Percentiles rank a stretch among this genome's conserved stretches.
Conservation (phyloP, 2,797 vertebrate species). For the Alcedo quadribrachys region DNA sequence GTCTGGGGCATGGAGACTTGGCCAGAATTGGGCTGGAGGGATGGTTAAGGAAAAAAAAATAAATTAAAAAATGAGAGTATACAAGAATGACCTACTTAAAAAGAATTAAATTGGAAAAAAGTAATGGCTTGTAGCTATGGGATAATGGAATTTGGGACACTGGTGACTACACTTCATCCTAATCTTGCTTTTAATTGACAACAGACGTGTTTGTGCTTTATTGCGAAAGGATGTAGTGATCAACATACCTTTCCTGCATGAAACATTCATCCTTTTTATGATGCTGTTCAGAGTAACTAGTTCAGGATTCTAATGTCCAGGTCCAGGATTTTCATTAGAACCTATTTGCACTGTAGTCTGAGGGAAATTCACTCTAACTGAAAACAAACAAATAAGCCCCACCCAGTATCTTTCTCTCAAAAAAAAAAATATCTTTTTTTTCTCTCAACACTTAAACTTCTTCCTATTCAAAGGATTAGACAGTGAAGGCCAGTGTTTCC, state of each 20-base stretch:
- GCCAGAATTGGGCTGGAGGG: conserved; percentile 55
- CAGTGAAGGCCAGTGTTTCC: background rate
- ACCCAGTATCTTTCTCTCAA: background rate
- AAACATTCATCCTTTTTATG: background rate
- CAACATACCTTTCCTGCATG: background rate
- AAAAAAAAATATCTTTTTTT: background rate
- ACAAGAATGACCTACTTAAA: conserved; percentile 76
- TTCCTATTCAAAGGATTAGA: background rate
- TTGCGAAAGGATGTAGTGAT: background rate
- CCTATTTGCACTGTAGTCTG: background rate
- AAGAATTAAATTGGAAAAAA: conserved; percentile 76
- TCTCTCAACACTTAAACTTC: background rate
- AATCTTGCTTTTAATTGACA: conserved; percentile 76
- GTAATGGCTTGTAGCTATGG: conserved; percentile 75
- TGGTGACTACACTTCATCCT: conserved; percentile 66
- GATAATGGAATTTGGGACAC: conserved; percentile 76
- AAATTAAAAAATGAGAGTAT: background rate
- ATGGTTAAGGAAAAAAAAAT: conserved; percentile 1
- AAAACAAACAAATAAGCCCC: background rate
- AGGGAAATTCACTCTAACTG: background rate
- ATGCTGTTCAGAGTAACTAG: background rate
- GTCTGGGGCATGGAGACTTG: background rate
- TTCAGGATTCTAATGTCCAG: background rate
- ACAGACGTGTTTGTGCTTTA: conserved; percentile 29
- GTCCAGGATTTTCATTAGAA: background rate